A percentile compares a stretch with the other conserved stretches of the same genome.
Evolutionary conservation across 2,113 vertebrate genomes (phyloP).

Genomic region (Zosterops borbonicus): DNA sequence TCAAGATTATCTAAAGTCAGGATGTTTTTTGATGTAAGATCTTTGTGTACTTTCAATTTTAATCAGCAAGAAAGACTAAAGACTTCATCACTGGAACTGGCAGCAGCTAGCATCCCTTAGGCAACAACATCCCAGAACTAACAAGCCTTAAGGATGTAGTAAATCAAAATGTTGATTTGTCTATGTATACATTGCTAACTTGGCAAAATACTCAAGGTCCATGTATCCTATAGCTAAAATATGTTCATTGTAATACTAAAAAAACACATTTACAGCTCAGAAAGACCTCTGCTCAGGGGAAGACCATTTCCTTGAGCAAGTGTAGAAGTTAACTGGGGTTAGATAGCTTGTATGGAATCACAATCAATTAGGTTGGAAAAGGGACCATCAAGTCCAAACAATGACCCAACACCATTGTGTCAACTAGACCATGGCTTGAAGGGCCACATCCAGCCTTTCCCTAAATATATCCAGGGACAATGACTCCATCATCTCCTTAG

Average conservation of each 20-base stretch:
- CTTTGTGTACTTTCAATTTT: not conserved
- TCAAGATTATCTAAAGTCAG: not conserved
- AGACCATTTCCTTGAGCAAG: not conserved
- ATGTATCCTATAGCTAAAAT: not conserved
- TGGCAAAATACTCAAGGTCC: not conserved
- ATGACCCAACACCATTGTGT: not conserved
- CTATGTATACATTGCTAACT: not conserved
- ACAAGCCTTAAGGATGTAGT: not conserved
- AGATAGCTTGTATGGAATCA: not conserved
- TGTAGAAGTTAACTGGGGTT: not conserved
- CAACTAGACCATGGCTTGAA: not conserved
- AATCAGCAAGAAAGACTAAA: not conserved
- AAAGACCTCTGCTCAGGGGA: not conserved
- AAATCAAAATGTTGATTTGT: not conserved
- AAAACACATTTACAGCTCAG: not conserved
- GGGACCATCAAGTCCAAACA: fast-evolving
- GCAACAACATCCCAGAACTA: not conserved
- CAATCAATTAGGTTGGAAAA: not conserved
- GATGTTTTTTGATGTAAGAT: not conserved
- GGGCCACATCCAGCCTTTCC: not conserved
- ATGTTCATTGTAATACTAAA: not conserved
- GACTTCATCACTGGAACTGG: not conserved
- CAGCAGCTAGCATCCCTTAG: not conserved
- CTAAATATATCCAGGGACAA: not conserved
- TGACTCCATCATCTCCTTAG: not conserved